phyloP scores from a whole-genome alignment of 2,113 vertebrate genomes.

The Hystrix cristata region DNA sequence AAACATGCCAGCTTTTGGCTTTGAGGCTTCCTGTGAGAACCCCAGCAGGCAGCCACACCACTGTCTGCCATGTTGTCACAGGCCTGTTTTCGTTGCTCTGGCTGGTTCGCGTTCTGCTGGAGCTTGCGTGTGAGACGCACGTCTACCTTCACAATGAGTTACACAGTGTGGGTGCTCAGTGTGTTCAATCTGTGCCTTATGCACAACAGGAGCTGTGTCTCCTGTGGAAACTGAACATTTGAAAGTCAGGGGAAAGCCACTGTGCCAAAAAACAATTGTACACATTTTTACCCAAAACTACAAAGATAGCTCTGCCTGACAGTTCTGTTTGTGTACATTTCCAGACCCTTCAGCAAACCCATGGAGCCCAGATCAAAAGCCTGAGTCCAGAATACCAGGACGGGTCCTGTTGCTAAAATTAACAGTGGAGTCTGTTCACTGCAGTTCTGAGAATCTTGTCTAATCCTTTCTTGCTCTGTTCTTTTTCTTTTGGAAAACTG shows the following conservation, averaged over 20 bases:
- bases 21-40: neutral
- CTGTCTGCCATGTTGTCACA: neutral
- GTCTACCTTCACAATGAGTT: neutral
- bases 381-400: neutral
- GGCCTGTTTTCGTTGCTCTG: neutral
- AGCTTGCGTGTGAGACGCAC: neutral
- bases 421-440: conserved; percentile 29
- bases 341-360: neutral
- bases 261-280: neutral
- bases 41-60: neutral
- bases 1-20: neutral
- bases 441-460: neutral
- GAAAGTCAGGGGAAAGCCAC: conserved; percentile 9
- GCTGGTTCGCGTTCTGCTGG: neutral
- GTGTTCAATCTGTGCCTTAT: neutral
- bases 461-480: neutral
- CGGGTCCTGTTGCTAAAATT: neutral
- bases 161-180: neutral
- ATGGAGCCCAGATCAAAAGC: conserved; percentile 14
- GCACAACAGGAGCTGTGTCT: neutral
- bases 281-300: neutral
- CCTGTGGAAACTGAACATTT: neutral
- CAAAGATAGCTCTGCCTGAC: neutral
- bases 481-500: conserved; percentile 51
- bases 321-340: neutral